Percentiles rank a stretch among this genome's conserved stretches.
phyloP scores from a whole-genome alignment of 2,113 vertebrate species.

The Tringa solitaria region DNA sequence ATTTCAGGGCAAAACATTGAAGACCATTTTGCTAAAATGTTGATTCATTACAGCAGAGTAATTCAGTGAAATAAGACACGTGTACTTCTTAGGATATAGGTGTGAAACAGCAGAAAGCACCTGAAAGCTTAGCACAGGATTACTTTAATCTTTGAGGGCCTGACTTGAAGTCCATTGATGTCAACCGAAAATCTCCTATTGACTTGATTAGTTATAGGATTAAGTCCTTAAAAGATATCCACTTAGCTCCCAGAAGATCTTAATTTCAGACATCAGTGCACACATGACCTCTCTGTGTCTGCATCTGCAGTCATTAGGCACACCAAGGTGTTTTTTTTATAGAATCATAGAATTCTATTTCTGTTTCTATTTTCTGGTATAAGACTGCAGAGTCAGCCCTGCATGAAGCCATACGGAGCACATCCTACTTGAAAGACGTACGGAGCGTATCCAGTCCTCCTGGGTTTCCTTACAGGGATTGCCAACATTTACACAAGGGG shows the following conservation, averaged over 20 bases:
- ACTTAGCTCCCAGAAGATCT: slow-evolving; percentile 46
- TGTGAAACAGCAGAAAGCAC: slow-evolving; percentile 33
- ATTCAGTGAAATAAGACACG: neutral
- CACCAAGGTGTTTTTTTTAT: too few species aligned
- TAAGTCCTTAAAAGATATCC: slow-evolving; percentile 31
- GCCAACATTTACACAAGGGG: neutral
- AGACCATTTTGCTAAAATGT: neutral
- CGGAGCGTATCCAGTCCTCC: neutral
- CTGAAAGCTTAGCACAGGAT: slow-evolving; percentile 40
- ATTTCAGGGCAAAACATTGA: neutral
- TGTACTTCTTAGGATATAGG: neutral
- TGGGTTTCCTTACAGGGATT: neutral
- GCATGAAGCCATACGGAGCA: neutral
- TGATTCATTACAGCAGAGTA: neutral
- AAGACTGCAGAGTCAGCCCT: neutral
- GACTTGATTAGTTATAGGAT: slow-evolving; percentile 45
- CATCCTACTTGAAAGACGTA: neutral
- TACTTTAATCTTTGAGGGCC: slow-evolving; percentile 44
- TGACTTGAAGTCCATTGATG: slow-evolving; percentile 13
- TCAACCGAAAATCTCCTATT: slow-evolving; percentile 41
- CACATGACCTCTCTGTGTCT: neutral
- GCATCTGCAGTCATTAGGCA: neutral
- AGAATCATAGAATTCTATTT: too few species aligned
- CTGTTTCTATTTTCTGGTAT: neutral
- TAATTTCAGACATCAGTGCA: slow-evolving; percentile 1